Conservation (phyloP, 2,797 vertebrate genomes). For the Craterocephalus amniculus region DNA sequence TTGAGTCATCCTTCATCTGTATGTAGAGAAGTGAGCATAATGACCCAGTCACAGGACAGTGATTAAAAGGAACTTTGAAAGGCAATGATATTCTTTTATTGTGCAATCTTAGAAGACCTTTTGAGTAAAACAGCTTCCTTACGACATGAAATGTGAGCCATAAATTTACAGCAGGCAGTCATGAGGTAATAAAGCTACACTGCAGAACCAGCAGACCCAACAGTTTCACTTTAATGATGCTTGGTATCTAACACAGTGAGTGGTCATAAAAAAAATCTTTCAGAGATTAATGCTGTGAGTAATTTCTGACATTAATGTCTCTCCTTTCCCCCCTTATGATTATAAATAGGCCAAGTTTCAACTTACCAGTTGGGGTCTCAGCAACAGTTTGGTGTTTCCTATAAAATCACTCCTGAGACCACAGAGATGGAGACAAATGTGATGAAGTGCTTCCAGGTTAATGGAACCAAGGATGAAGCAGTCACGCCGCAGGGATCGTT, state of each 20-base stretch:
- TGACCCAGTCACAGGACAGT: not conserved
- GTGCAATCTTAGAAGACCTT: not conserved
- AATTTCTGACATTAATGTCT: not conserved
- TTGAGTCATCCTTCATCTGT: not conserved
- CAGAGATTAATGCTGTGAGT: not conserved
- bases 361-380: conserved; percentile 80
- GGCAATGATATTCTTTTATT: not conserved
- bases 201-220: not conserved
- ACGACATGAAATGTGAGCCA: not conserved
- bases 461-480: conserved; percentile 80
- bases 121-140: not conserved
- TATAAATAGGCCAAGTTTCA: conserved; percentile 81
- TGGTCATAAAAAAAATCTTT: not conserved
- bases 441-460: conserved; percentile 86
- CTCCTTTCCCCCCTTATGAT: not conserved
- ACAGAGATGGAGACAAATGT: conserved; percentile 82
- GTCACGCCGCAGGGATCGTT: conserved; percentile 76
- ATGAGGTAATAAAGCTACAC: not conserved
- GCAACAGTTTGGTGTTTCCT: conserved; percentile 76
- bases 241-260: too few species aligned
- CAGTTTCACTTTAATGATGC: not conserved
- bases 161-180: not conserved
- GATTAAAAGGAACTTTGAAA: not conserved
- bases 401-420: conserved; percentile 85
- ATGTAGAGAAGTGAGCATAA: not conserved